Percentiles rank a stretch among this genome's conserved stretches.
phyloP scores from a whole-genome alignment of 2,797 vertebrate species.

The Enoplosus armatus region DNA sequence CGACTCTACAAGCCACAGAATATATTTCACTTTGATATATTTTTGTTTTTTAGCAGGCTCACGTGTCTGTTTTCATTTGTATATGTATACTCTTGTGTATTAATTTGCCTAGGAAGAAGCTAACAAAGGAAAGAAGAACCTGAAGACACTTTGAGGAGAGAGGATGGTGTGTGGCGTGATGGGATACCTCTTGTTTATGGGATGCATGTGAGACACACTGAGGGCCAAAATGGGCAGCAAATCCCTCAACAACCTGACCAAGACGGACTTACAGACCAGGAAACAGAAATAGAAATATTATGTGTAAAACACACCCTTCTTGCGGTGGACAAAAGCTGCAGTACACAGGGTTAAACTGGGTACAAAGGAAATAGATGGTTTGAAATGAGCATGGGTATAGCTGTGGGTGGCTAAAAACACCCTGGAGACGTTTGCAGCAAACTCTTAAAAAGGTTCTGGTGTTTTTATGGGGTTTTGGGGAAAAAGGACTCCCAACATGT shows the following conservation, averaged over 20 bases:
- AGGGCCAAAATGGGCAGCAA: conserved; percentile 40
- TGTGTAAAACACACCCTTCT: conserved; percentile 84
- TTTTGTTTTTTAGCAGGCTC: conserved; percentile 13
- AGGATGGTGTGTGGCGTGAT: conserved; percentile 19
- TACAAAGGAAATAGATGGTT: conserved; percentile 78
- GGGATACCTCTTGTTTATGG: conserved; percentile 22
- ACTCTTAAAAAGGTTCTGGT: conserved; percentile 62
- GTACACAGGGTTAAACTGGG: conserved; percentile 71
- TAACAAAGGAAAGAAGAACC: neutral
- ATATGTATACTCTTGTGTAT: neutral
- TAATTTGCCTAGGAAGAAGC: neutral
- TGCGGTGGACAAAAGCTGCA: conserved; percentile 72
- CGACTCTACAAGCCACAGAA: conserved; percentile 56
- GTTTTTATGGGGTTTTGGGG: conserved; percentile 57
- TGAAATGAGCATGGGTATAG: conserved; percentile 64
- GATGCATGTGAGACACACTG: conserved; percentile 26
- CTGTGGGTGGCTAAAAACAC: conserved; percentile 77
- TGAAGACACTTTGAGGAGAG: conserved; percentile 10
- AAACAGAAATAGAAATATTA: conserved; percentile 78
- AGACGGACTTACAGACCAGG: conserved; percentile 56
- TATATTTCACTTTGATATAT: conserved; percentile 52
- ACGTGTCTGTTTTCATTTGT: neutral
- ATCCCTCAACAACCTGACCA: conserved; percentile 62
- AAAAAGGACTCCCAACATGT: conserved; percentile 44
- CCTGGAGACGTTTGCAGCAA: conserved; percentile 50